Percentiles rank a stretch among this genome's conserved stretches.
These are phyloP conservation scores for Vulpes lagopus DNA, from an alignment of 2,113 vertebrate genomes.

Conservation along the genomic window DNA sequence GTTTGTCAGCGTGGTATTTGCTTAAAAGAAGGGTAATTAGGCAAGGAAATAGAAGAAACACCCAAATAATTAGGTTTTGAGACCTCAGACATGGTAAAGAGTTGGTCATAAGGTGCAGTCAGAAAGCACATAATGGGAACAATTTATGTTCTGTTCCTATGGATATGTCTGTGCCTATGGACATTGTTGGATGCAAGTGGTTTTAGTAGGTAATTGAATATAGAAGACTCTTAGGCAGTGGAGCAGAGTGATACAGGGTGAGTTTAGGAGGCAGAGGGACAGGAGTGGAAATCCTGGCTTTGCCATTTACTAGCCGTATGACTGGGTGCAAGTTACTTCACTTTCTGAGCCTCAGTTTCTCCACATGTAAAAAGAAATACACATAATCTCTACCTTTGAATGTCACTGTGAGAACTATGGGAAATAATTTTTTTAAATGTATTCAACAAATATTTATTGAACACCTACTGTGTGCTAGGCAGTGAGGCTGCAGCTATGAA, in stretches of 20 bases:
- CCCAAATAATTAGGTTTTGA: neutral
- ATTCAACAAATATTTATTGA: neutral
- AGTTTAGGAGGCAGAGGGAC: neutral
- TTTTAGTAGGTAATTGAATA: neutral
- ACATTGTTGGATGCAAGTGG: neutral
- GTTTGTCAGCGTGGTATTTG: neutral
- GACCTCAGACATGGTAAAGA: neutral
- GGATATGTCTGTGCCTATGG: fast-evolving
- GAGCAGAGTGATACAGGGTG: neutral
- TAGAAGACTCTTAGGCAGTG: too few relatives aligned
- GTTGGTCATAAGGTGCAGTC: neutral
- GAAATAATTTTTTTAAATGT: neutral
- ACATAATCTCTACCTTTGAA: neutral
- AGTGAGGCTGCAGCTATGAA: neutral
- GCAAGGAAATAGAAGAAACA: neutral
- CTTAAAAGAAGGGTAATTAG: neutral
- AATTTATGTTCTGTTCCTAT: neutral
- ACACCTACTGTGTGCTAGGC: neutral
- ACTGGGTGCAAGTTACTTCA: neutral
- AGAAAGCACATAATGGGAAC: neutral
- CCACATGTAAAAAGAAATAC: neutral
- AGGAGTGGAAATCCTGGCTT: neutral
- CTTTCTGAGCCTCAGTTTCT: neutral
- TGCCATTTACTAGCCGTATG: too few relatives aligned
- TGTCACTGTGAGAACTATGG: neutral